These are phyloP conservation scores for Dione juno DNA, from an alignment of 2,888 invertebrate species.

Conservation along the genomic window DNA sequence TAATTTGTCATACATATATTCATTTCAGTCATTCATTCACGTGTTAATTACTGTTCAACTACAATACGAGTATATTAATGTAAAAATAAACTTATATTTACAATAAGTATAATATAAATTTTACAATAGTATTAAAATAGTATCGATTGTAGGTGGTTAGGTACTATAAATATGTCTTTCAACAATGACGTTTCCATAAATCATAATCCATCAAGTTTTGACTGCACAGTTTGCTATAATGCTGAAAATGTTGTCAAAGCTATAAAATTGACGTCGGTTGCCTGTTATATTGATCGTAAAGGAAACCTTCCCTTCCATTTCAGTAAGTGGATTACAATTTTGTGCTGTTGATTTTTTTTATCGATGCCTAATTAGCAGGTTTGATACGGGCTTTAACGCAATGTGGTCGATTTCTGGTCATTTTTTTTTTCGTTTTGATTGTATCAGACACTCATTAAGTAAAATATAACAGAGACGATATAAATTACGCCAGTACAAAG, in stretches of 20 bases:
- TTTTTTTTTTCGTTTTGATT: no score
- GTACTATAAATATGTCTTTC: not conserved
- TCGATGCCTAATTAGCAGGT: not conserved
- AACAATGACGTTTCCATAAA: conserved; percentile 4
- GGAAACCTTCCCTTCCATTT: conserved; percentile 32
- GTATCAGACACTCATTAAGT: not conserved
- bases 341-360: not conserved
- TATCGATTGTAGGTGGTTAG: not conserved
- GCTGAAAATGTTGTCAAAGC: conserved; percentile 34
- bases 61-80: no score
- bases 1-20: conserved; percentile 34
- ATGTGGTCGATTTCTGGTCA: not conserved
- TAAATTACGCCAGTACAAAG: no score
- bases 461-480: not conserved
- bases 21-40: no score
- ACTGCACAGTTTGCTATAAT: conserved; percentile 22
- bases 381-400: not conserved
- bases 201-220: conserved; percentile 25
- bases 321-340: conserved; percentile 26
- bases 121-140: not conserved
- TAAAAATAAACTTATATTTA: no score
- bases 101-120: no score
- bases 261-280: conserved; percentile 33
- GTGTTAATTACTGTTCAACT: conserved; percentile 19
- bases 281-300: conserved; percentile 34